Percentiles rank a stretch among this genome's conserved stretches.
phyloP scores from a whole-genome alignment of 2,797 vertebrate species.

The Holocentrus rufus region DNA sequence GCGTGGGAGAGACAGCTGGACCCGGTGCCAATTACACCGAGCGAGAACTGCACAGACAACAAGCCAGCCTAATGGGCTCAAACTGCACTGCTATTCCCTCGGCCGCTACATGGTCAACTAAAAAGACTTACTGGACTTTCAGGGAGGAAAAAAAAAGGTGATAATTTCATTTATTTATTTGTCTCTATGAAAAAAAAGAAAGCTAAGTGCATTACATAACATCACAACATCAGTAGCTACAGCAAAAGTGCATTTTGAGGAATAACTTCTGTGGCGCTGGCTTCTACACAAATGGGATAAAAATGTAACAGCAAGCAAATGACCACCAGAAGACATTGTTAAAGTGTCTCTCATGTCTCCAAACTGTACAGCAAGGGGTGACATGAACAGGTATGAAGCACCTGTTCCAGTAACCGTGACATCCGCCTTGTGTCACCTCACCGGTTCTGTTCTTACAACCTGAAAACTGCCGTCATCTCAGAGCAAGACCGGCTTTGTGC shows the following conservation, averaged over 20 bases:
- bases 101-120: background rate
- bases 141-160: conserved; percentile 47
- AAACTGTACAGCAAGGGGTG: conserved; percentile 20
- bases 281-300: background rate
- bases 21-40: conserved; percentile 66
- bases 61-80: conserved; percentile 35
- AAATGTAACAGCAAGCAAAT: conserved; percentile 19
- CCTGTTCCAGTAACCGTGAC: conserved; percentile 7
- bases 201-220: conserved; percentile 1
- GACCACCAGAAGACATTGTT: conserved; percentile 8
- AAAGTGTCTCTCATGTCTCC: conserved; percentile 1
- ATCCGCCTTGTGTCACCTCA: conserved; percentile 9
- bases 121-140: background rate
- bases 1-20: conserved; percentile 73
- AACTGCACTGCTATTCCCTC: background rate
- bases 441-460: background rate
- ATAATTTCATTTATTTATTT: conserved; percentile 62
- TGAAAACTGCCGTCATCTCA: background rate
- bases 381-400: conserved; percentile 10
- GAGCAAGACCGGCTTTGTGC: conserved; percentile 1
- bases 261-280: conserved; percentile 19
- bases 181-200: conserved; percentile 43
- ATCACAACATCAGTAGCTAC: background rate
- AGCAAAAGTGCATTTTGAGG: conserved; percentile 53
- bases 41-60: conserved; percentile 21